These are phyloP conservation scores for Agrotis exclamationis DNA, from an alignment of 2,888 invertebrate genomes.

Conservation along the genomic window DNA sequence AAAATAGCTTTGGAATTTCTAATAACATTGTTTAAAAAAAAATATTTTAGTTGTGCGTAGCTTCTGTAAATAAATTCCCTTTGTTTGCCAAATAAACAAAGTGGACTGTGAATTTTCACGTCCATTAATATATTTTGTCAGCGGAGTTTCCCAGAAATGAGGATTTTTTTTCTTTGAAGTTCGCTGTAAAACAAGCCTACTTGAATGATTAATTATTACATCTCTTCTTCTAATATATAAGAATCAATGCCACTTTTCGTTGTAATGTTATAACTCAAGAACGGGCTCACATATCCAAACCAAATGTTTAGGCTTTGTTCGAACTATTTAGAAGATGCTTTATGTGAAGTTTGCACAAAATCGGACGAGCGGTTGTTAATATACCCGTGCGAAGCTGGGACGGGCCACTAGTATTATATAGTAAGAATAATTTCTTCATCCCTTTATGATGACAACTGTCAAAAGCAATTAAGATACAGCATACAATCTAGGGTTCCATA, in stretches of 20 bases:
- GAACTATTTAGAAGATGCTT: no score
- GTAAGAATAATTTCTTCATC: neutral
- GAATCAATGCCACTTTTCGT: no score
- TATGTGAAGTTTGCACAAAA: no score
- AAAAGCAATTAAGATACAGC: neutral
- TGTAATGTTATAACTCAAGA: no score
- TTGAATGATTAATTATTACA: no score
- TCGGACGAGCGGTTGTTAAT: no score
- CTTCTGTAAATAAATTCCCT: neutral
- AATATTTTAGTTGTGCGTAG: neutral
- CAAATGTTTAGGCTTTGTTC: no score
- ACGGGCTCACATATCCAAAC: no score
- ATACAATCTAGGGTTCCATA: neutral
- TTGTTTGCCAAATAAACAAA: slow-evolving; percentile 7
- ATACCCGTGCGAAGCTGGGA: no score
- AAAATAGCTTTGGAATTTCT: slow-evolving; percentile 10
- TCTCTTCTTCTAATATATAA: no score
- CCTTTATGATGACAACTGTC: neutral
- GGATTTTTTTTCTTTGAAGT: neutral
- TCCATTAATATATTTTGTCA: neutral
- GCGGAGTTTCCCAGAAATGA: neutral
- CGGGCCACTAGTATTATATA: no score
- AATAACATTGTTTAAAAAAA: neutral
- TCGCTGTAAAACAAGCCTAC: neutral
- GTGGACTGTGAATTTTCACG: neutral